phyloP scores from a whole-genome alignment of 2,113 vertebrate species.

The Paedocypris sp. region DNA sequence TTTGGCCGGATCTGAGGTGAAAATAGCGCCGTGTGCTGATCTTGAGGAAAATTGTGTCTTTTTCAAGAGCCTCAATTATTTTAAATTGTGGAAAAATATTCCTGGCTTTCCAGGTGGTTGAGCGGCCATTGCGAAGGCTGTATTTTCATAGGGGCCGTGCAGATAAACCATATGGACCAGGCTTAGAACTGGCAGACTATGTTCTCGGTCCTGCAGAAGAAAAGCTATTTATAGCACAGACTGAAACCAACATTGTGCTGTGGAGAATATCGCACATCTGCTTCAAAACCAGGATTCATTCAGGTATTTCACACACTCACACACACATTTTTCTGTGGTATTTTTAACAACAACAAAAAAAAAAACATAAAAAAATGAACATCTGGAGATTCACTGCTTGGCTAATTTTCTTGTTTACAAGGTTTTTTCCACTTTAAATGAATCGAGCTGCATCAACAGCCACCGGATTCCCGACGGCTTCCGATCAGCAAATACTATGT shows the following conservation, averaged over 20 bases:
- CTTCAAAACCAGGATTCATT: not conserved
- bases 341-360: too few species aligned
- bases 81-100: conserved; percentile 53
- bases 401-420: too few species aligned
- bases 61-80: conserved; percentile 57
- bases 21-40: too few species aligned
- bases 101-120: conserved; percentile 32
- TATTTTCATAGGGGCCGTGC: conserved; percentile 42
- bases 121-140: conserved; percentile 33
- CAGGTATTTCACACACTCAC: conserved; percentile 1
- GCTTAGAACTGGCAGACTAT: not conserved
- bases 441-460: too few species aligned
- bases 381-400: too few species aligned
- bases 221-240: conserved; percentile 58
- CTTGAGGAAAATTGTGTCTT: too few species aligned
- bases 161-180: conserved; percentile 31
- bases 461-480: too few species aligned
- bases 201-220: conserved; percentile 42
- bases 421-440: too few species aligned
- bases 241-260: conserved; percentile 48
- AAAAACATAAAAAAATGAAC: not conserved
- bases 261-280: conserved; percentile 41
- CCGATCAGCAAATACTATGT: too few species aligned
- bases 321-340: not conserved
- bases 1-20: too few species aligned